A percentile compares a stretch with the other conserved stretches of the same genome.
Conservation (phyloP, 2,888 invertebrate genomes). For the Euproctis similis region DNA sequence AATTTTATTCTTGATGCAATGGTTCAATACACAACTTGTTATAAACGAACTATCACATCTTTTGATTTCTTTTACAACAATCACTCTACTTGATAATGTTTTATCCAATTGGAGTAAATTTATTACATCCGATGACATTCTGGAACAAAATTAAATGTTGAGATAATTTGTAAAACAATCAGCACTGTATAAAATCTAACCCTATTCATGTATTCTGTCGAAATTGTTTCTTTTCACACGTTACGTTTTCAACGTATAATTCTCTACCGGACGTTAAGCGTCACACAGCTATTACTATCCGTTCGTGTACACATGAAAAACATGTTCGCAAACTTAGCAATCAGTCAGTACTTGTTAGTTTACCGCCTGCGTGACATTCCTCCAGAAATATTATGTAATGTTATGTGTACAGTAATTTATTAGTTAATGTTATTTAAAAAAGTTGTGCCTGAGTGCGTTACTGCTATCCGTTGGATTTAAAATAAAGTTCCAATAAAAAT, state of each 20-base stretch:
- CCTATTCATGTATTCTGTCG: not conserved
- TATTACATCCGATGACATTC: constrained; percentile 79
- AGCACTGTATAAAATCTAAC: no score
- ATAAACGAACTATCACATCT: constrained; percentile 84
- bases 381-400: no score
- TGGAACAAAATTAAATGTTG: constrained; percentile 37
- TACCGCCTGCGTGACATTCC: no score
- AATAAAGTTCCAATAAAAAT: no score
- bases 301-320: constrained; percentile 17
- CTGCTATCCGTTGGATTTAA: no score
- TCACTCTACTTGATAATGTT: constrained; percentile 69
- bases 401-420: no score
- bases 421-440: no score
- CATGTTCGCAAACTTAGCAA: constrained; percentile 17
- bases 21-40: constrained; percentile 79
- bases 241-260: constrained; percentile 5
- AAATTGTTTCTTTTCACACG: no score
- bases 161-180: no score
- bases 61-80: constrained; percentile 81
- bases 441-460: no score
- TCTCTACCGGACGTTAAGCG: constrained; percentile 24
- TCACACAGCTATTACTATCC: constrained; percentile 22
- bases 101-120: constrained; percentile 80
- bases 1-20: constrained; percentile 76
- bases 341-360: constrained; percentile 22